Percentiles rank a stretch among this genome's conserved stretches.
Conservation (phyloP, 2,797 vertebrate species). For the Micropoecilia bifurca region DNA sequence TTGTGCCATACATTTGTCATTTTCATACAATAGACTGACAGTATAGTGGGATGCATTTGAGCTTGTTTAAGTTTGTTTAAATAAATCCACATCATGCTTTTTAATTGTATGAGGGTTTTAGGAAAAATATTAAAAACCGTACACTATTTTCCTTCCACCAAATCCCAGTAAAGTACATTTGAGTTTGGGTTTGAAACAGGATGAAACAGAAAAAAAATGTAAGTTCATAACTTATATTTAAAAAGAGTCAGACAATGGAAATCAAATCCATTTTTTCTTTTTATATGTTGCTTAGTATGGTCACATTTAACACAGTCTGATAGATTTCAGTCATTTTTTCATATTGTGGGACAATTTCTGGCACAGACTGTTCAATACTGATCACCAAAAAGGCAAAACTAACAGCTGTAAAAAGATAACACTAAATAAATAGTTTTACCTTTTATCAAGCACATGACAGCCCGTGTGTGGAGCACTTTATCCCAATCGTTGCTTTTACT, state of each 20-base stretch:
- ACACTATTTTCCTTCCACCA: neutral
- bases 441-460: too few relatives aligned
- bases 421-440: neutral
- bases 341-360: slow-evolving; percentile 13
- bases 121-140: neutral
- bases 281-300: slow-evolving; percentile 8
- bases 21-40: neutral
- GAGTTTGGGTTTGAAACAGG: neutral
- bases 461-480: neutral
- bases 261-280: neutral
- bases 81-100: neutral
- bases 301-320: slow-evolving; percentile 15
- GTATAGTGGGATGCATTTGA: neutral
- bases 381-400: neutral
- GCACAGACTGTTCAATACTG: slow-evolving; percentile 1
- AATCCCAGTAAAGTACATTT: neutral
- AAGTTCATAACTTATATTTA: neutral
- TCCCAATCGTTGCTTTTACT: slow-evolving; percentile 8
- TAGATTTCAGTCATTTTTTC: slow-evolving; percentile 11
- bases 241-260: neutral
- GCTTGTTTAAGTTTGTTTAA: neutral
- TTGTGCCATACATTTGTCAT: neutral
- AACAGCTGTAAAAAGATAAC: neutral
- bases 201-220: neutral
- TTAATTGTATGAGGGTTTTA: neutral